Conservation (phyloP, 1,140 invertebrate genomes). For the Nasonia giraulti region DNA sequence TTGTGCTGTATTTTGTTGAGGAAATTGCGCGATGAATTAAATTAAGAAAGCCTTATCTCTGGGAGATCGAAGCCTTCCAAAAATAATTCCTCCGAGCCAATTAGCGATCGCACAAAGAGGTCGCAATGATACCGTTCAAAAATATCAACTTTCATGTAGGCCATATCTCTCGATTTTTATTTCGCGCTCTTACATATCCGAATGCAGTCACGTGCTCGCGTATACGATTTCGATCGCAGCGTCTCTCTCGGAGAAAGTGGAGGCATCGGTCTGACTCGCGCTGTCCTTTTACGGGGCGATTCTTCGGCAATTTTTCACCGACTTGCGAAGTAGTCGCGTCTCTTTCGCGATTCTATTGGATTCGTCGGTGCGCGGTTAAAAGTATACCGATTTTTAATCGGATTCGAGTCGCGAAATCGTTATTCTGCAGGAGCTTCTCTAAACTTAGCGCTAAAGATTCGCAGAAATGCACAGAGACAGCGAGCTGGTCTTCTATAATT, state of each 20-base stretch:
- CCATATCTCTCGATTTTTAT: neutral
- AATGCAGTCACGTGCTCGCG: neutral
- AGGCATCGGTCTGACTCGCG: neutral
- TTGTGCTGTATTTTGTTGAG: no score
- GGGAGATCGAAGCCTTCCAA: no score
- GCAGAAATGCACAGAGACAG: neutral
- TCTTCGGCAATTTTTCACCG: neutral
- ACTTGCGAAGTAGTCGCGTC: neutral
- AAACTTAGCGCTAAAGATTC: neutral
- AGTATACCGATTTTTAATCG: no score
- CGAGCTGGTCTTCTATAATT: neutral
- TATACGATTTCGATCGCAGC: neutral
- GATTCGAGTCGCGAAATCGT: neutral
- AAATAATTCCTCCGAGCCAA: no score
- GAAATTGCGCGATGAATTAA: no score
- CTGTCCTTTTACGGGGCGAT: slow-evolving; percentile 6
- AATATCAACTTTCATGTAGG: no score
- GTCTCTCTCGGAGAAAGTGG: slow-evolving; percentile 58
- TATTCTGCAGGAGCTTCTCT: neutral
- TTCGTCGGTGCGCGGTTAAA: no score
- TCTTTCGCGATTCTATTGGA: neutral
- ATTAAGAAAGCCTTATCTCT: no score
- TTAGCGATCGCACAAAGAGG: no score
- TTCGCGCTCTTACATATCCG: neutral
- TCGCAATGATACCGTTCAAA: no score